Evolutionary conservation across 2,797 vertebrate species (phyloP).

Genomic region (Leptatherina wallacei): DNA sequence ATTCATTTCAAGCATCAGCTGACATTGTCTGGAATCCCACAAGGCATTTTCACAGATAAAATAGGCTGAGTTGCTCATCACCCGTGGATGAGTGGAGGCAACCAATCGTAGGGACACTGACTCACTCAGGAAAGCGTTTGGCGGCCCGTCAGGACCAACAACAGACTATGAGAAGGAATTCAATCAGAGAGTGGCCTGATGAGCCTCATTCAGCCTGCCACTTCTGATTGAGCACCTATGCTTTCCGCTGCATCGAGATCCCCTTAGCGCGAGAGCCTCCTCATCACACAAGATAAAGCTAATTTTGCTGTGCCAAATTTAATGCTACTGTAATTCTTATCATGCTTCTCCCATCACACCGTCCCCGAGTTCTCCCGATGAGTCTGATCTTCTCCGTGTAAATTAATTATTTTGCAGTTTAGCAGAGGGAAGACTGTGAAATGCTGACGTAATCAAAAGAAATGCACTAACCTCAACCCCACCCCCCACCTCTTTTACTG

Average conservation of each 20-base stretch:
- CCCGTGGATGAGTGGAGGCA: conserved; percentile 64
- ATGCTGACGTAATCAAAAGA: conserved; percentile 70
- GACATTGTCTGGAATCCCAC: conserved; percentile 63
- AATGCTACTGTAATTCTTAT: conserved; percentile 60
- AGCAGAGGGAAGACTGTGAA: conserved; percentile 49
- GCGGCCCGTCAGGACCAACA: conserved; percentile 59
- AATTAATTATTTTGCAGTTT: conserved; percentile 64
- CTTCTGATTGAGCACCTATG: conserved; percentile 71
- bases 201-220: conserved; percentile 72
- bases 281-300: conserved; percentile 49
- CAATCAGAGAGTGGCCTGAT: conserved; percentile 70
- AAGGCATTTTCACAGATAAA: conserved; percentile 68
- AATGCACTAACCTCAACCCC: conserved; percentile 47
- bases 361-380: conserved; percentile 32
- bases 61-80: conserved; percentile 65
- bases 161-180: conserved; percentile 62
- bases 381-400: conserved; percentile 57
- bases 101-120: conserved; percentile 57
- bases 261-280: conserved; percentile 33
- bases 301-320: conserved; percentile 51
- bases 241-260: conserved; percentile 37
- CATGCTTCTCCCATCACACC: conserved; percentile 51
- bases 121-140: conserved; percentile 58
- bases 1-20: conserved; percentile 69
- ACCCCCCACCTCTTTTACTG: conserved; percentile 20